A percentile compares a stretch with the other conserved stretches of the same genome.
phyloP scores from a whole-genome alignment of 2,888 invertebrate species.

The Glyphotaelius pellucidus region DNA sequence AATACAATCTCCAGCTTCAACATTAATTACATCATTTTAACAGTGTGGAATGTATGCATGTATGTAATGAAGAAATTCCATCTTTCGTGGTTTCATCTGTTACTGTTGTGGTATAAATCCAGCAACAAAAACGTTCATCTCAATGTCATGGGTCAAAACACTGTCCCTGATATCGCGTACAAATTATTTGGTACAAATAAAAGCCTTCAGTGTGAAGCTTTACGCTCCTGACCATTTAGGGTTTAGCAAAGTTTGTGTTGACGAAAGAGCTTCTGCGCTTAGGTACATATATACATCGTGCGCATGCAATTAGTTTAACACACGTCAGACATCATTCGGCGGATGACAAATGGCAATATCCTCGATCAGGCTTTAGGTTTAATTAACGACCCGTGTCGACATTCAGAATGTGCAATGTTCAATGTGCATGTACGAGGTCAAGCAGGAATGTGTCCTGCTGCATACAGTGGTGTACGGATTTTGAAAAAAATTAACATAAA shows the following conservation, averaged over 20 bases:
- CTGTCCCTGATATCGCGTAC: background rate
- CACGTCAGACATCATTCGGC: slow-evolving; percentile 37
- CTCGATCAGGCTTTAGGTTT: slow-evolving; percentile 43
- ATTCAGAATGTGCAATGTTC: background rate
- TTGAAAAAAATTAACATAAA: background rate
- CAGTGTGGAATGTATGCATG: background rate
- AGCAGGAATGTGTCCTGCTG: background rate
- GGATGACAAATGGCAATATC: slow-evolving; percentile 50
- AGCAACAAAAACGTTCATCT: background rate
- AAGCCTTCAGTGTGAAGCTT: background rate
- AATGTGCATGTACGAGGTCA: background rate
- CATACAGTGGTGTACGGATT: background rate
- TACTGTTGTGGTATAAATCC: background rate
- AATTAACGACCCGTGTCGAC: slow-evolving; percentile 45
- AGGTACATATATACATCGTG: background rate
- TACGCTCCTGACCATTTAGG: background rate
- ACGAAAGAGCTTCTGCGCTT: background rate
- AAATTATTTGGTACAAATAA: background rate
- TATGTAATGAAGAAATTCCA: too few relatives aligned
- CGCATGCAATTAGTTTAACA: slow-evolving; percentile 41
- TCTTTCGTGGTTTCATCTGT: too few relatives aligned
- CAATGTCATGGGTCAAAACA: too few relatives aligned
- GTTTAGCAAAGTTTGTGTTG: background rate
- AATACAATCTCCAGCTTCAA: background rate
- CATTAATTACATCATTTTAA: background rate